These are phyloP conservation scores for Drosophila paramelanica DNA, from an alignment of 2,888 invertebrate species.

Conservation along the genomic window DNA sequence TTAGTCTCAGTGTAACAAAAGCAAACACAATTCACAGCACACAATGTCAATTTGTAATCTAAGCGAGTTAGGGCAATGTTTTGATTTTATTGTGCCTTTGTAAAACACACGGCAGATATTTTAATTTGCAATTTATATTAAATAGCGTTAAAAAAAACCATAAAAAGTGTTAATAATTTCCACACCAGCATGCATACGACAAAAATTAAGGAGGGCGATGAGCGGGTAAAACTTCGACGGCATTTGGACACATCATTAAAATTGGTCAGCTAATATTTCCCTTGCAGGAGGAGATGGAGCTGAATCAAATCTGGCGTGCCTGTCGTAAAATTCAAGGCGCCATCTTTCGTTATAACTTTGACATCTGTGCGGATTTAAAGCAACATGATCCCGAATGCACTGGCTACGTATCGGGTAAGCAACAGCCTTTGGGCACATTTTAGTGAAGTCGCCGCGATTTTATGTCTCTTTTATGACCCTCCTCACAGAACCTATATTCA, in stretches of 20 bases:
- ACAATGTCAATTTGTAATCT: slow-evolving; percentile 70
- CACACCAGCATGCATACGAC: slow-evolving; percentile 62
- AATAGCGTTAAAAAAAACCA: slow-evolving; percentile 29
- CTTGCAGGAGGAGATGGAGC: slow-evolving; percentile 73
- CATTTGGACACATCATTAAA: slow-evolving; percentile 33
- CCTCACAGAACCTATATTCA: slow-evolving; percentile 89
- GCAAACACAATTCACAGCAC: slow-evolving; percentile 52
- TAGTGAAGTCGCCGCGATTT: slow-evolving; percentile 26
- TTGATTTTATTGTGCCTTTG: slow-evolving; percentile 55
- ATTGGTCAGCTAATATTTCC: slow-evolving; percentile 16
- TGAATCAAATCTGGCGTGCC: slow-evolving; percentile 91
- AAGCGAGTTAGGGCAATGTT: slow-evolving; percentile 31
- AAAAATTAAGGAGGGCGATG: slow-evolving; percentile 72
- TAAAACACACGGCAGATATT: slow-evolving; percentile 24
- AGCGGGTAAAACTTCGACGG: slow-evolving; percentile 54
- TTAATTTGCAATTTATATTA: slow-evolving; percentile 37
- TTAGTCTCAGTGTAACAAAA: slow-evolving; percentile 41
- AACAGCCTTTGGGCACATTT: slow-evolving; percentile 21
- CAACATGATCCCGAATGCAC: slow-evolving; percentile 89
- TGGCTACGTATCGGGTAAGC: slow-evolving; percentile 88
- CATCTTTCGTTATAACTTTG: slow-evolving; percentile 89
- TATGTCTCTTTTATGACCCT: slow-evolving; percentile 32
- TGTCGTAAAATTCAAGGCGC: slow-evolving; percentile 93
- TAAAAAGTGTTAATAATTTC: slow-evolving; percentile 42
- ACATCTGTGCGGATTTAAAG: slow-evolving; percentile 90